Evolutionary conservation across 2,113 vertebrate genomes (phyloP).

Genomic region (Anolis sagrei): DNA sequence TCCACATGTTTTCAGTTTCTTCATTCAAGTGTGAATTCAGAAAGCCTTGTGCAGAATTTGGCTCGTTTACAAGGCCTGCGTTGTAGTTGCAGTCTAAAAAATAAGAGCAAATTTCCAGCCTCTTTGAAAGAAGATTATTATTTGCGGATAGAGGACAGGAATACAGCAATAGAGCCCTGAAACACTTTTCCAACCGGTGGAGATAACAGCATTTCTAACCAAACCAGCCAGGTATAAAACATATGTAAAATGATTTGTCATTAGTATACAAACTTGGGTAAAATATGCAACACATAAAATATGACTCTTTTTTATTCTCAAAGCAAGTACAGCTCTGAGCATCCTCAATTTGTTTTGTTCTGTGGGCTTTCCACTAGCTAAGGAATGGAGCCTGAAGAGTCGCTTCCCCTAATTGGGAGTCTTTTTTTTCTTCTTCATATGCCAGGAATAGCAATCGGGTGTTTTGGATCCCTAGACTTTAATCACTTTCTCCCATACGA

Average conservation of each 20-base stretch:
- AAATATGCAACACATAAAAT: background rate
- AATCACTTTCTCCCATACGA: background rate
- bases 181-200: background rate
- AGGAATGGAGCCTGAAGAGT: background rate
- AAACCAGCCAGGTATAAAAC: background rate
- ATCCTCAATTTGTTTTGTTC: background rate
- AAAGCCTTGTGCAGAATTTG: background rate
- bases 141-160: background rate
- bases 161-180: background rate
- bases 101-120: background rate
- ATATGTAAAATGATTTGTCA: background rate
- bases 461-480: background rate
- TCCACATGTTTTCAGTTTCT: background rate
- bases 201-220: background rate
- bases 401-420: conserved; percentile 3
- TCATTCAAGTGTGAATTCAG: background rate
- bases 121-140: background rate
- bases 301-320: background rate
- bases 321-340: background rate
- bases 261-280: background rate
- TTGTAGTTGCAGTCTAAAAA: background rate
- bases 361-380: background rate
- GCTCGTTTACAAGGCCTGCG: background rate
- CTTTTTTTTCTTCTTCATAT: background rate
- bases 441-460: background rate